phyloP scores from a whole-genome alignment of 2,797 vertebrate genomes.

The Acipenser transmontanus region DNA sequence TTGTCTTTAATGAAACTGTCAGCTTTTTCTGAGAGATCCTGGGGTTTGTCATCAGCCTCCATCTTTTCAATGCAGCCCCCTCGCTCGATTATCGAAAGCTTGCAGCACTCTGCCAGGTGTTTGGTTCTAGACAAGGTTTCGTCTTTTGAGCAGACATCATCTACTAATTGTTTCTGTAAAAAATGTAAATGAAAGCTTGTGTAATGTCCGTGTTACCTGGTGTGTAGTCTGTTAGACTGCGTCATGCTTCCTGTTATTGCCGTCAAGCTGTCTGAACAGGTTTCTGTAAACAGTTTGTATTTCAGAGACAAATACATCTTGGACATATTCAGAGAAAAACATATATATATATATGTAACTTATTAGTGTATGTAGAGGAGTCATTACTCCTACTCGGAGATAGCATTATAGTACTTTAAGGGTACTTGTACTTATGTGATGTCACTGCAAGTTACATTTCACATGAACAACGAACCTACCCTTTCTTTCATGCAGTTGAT shows the following conservation, averaged over 20 bases:
- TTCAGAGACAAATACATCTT: too few relatives aligned
- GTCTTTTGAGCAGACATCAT: conserved; percentile 4
- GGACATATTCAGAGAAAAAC: neutral
- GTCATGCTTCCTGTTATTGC: too few relatives aligned
- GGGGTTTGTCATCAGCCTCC: conserved; percentile 7
- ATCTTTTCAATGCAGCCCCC: conserved; percentile 4
- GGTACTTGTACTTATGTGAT: too few relatives aligned
- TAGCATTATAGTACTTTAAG: too few relatives aligned
- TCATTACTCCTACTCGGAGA: too few relatives aligned
- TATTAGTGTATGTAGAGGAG: too few relatives aligned
- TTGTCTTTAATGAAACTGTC: conserved; percentile 2
- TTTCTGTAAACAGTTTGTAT: too few relatives aligned
- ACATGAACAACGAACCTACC: conserved; percentile 2
- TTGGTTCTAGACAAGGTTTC: neutral
- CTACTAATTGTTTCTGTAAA: conserved; percentile 10
- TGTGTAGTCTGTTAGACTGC: too few relatives aligned
- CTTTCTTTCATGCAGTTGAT: conserved; percentile 12
- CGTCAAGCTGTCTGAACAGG: too few relatives aligned
- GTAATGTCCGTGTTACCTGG: too few relatives aligned
- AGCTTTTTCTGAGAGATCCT: conserved; percentile 6
- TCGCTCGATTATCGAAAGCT: neutral
- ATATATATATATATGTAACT: neutral
- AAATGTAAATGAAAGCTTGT: too few relatives aligned
- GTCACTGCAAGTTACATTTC: too few relatives aligned
- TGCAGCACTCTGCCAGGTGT: conserved; percentile 14